Evolutionary conservation across 1,140 invertebrate genomes (phyloP).

Genomic region (Sesamia nonagrioides): DNA sequence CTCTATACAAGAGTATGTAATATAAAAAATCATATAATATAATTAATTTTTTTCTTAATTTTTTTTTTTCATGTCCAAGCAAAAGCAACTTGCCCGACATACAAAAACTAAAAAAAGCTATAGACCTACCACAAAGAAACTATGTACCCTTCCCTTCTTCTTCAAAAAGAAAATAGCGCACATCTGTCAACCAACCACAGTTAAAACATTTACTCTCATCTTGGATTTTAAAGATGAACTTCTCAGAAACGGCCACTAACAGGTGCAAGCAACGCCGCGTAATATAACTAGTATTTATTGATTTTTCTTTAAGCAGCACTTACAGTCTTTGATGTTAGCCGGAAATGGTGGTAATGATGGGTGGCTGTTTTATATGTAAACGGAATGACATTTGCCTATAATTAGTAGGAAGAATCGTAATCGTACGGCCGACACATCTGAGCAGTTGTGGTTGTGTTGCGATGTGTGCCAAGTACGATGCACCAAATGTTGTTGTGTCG

Average conservation of each 20-base stretch:
- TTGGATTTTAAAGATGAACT: constrained; percentile 28
- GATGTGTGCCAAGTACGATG: too few species aligned
- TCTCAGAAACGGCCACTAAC: constrained; percentile 58
- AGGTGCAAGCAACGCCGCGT: constrained; percentile 59
- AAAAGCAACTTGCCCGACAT: too few species aligned
- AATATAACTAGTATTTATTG: constrained; percentile 53
- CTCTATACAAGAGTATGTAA: too few species aligned
- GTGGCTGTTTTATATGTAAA: constrained; percentile 55
- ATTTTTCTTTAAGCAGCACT: constrained; percentile 60
- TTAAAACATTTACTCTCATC: background rate
- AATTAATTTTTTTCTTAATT: too few species aligned
- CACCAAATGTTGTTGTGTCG: too few species aligned
- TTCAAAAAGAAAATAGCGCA: background rate
- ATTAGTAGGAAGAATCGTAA: background rate
- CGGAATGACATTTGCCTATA: constrained; percentile 5
- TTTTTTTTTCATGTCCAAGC: too few species aligned
- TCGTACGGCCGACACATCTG: too few species aligned
- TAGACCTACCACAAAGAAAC: background rate
- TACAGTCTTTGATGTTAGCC: constrained; percentile 65
- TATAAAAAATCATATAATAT: too few species aligned
- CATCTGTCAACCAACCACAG: constrained; percentile 7
- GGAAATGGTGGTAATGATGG: constrained; percentile 51
- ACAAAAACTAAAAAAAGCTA: too few species aligned
- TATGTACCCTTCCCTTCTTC: background rate
- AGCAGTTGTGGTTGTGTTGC: too few species aligned